Evolutionary conservation across 1,140 invertebrate species (phyloP), one percentile per base, ranked within the genome.

Genomic region (Macrosteles quadrilineatus): DNA sequence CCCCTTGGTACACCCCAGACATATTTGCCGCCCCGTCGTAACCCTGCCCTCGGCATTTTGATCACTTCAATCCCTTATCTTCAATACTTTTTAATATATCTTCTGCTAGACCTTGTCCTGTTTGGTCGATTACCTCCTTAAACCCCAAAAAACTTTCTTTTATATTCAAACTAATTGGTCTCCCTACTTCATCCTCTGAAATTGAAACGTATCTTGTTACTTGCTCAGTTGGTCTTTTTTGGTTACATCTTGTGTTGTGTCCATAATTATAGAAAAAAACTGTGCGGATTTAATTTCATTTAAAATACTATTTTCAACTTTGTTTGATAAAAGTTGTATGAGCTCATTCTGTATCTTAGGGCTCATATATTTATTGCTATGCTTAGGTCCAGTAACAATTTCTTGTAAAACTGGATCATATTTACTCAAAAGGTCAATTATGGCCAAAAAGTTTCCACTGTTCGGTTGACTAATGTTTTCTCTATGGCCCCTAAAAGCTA

Each of bases 1-100:
- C 62, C 50, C 74, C 74, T 63, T 63, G 68, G 72, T 78, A 78
- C 36, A 66, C 40, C 47, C 77, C 74, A 70, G 73, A 77, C 76
- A 78, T 79, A 14, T 73, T 72, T 65, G 72, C 71, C 50, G 76
- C 74, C 50, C 74, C 75, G 73, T 77, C 76, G 59, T 77, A 78
- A 43, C 75, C 77, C 74, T 78, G 76, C 40, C 73, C 77, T 53
- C 75, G 64, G 69, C 75, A 75, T 72, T 78, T 77, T 57, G 69
- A 25, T 27, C 68, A 36, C 11, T 30, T 14, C 27, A 68, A 36
- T 27, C 57, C 31, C 30, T 62, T 55, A 55, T 27, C 30, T 36
- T 43, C 19, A 6, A 68, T 55, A 68, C 29, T 57, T 31, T 68
- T 71, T 29, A 43, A 43, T 36, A 71, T 32, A 2, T 32, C 32